Percentiles rank a stretch among this genome's conserved stretches.
These are phyloP conservation scores for Poeciliopsis prolifica DNA, from an alignment of 2,113 vertebrate species.

Conservation along the genomic window DNA sequence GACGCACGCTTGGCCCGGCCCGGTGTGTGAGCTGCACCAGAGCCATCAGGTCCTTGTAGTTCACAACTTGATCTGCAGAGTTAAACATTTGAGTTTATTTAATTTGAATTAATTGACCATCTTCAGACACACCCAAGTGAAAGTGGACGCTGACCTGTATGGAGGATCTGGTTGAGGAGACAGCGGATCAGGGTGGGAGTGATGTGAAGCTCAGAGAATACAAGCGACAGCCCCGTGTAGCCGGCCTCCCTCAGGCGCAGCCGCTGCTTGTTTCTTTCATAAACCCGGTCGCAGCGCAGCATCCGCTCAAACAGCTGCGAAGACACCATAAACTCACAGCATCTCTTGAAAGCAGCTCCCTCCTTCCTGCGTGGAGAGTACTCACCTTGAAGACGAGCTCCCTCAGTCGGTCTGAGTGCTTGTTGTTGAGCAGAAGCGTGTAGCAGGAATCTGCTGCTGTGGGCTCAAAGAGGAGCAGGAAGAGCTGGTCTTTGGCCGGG, in stretches of 20 bases:
- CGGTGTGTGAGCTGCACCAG: constrained; percentile 90
- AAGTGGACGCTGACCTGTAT: constrained; percentile 82
- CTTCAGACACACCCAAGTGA: not conserved
- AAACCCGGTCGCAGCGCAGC: constrained; percentile 95
- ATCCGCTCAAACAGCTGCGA: constrained; percentile 91
- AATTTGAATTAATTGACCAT: not conserved
- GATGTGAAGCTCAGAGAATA: constrained; percentile 87
- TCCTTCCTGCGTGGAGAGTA: not conserved
- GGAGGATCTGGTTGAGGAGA: constrained; percentile 91
- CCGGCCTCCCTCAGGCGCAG: constrained; percentile 92
- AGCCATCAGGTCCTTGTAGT: constrained; percentile 94
- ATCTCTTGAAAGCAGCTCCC: too few species aligned
- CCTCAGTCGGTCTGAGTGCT: constrained; percentile 89
- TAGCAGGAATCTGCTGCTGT: constrained; percentile 94
- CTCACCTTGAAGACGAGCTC: constrained; percentile 94
- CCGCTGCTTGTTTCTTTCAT: constrained; percentile 93
- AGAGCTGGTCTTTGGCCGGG: constrained; percentile 90
- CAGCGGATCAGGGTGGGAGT: constrained; percentile 87
- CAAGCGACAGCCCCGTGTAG: constrained; percentile 91
- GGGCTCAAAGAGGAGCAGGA: constrained; percentile 93
- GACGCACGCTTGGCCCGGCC: constrained; percentile 84
- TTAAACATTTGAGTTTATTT: not conserved
- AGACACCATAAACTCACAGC: not conserved
- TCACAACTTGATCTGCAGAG: constrained; percentile 86
- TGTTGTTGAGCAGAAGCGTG: constrained; percentile 88